These are phyloP conservation scores for Drosophila anceps DNA, from an alignment of 2,888 invertebrate species.

Conservation along the genomic window DNA sequence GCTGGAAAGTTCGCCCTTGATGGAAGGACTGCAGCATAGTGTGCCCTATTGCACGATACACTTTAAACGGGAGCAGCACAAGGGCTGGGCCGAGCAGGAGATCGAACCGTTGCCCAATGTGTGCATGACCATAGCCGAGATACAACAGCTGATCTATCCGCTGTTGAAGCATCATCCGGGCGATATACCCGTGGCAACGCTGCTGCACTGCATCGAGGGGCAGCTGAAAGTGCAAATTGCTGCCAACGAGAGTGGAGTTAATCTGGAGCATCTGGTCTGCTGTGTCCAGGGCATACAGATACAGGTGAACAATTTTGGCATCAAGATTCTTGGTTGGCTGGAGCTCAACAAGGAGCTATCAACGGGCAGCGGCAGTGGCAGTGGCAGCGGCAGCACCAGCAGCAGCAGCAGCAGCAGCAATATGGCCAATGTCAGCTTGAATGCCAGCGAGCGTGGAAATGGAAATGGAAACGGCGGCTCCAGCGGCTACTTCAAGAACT, in stretches of 20 bases:
- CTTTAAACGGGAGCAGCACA: conserved; percentile 87
- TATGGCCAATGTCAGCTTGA: conserved; percentile 23
- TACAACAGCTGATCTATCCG: conserved; percentile 84
- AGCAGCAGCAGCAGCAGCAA: not conserved
- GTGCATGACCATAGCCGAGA: conserved; percentile 84
- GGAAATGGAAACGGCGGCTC: conserved; percentile 10
- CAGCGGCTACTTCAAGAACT: conserved; percentile 76
- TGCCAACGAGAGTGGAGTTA: conserved; percentile 89
- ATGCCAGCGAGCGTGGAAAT: conserved; percentile 52
- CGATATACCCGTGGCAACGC: conserved; percentile 84
- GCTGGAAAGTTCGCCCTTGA: conserved; percentile 85
- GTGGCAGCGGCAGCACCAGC: not conserved
- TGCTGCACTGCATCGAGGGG: conserved; percentile 84
- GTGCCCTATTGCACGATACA: conserved; percentile 89
- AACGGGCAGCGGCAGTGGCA: conserved; percentile 73
- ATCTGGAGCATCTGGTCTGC: conserved; percentile 95
- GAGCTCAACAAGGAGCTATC: conserved; percentile 77
- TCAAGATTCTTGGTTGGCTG: conserved; percentile 84
- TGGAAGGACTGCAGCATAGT: conserved; percentile 86
- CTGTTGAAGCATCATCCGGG: conserved; percentile 83
- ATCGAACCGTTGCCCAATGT: conserved; percentile 88
- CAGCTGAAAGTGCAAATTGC: conserved; percentile 81
- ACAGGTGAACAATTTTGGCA: conserved; percentile 85
- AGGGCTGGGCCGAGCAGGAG: conserved; percentile 92
- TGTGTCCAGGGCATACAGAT: conserved; percentile 90